phyloP scores from a whole-genome alignment of 2,888 invertebrate species.

The Eucriotettix oculatus region DNA sequence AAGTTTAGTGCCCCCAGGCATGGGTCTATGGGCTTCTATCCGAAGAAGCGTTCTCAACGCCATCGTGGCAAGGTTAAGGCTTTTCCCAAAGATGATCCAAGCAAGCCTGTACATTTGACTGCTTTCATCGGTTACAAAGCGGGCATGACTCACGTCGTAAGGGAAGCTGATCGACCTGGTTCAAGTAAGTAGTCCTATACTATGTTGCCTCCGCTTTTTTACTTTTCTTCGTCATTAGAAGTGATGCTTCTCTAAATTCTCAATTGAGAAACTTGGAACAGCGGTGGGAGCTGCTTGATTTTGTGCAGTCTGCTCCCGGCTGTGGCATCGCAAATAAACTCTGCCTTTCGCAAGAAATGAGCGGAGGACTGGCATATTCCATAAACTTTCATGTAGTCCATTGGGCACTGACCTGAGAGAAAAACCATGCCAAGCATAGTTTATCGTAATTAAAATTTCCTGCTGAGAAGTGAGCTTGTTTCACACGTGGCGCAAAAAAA shows the following conservation, averaged over 20 bases:
- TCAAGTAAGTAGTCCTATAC: slow-evolving; percentile 71
- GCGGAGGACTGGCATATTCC: slow-evolving; percentile 14
- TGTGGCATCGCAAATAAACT: slow-evolving; percentile 13
- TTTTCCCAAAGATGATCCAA: slow-evolving; percentile 94
- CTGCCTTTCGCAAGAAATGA: slow-evolving; percentile 1
- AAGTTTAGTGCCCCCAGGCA: slow-evolving; percentile 99
- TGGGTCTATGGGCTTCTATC: slow-evolving; percentile 99
- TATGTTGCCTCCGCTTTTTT: neutral
- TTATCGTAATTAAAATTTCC: no score
- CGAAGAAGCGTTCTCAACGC: slow-evolving; percentile 90
- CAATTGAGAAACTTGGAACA: no score
- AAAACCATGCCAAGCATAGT: slow-evolving; percentile 13
- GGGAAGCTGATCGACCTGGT: slow-evolving; percentile 96
- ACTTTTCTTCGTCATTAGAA: neutral
- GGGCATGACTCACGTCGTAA: slow-evolving; percentile 98
- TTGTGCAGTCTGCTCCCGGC: slow-evolving; percentile 12
- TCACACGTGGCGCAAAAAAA: no score
- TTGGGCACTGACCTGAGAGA: slow-evolving; percentile 11
- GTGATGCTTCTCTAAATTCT: no score
- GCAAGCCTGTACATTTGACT: slow-evolving; percentile 93
- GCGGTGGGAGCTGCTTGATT: slow-evolving; percentile 14
- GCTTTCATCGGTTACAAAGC: slow-evolving; percentile 98
- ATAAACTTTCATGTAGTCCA: slow-evolving; percentile 10
- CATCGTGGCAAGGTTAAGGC: slow-evolving; percentile 99
- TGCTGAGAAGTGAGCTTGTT: no score